phyloP scores from a whole-genome alignment of 1,140 invertebrate genomes.

The Drosophila lini region DNA sequence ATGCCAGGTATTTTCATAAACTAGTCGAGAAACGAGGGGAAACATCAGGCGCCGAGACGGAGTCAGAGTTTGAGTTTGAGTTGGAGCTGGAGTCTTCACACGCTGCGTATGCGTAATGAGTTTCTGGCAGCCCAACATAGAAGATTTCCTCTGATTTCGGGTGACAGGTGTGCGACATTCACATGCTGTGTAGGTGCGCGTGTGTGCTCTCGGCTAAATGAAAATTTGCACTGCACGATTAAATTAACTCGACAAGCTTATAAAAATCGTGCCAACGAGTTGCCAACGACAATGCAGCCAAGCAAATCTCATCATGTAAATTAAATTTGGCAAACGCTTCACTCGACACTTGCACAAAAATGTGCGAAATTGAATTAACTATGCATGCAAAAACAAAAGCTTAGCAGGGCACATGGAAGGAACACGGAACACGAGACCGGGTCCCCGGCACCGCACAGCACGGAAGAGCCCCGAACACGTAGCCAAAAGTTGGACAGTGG shows the following conservation, averaged over 20 bases:
- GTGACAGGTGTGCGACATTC: slow-evolving; percentile 60
- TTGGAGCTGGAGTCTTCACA: slow-evolving; percentile 12
- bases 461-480: slow-evolving; percentile 45
- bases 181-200: slow-evolving; percentile 10
- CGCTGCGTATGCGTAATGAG: slow-evolving; percentile 70
- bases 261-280: slow-evolving; percentile 79
- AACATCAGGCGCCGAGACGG: slow-evolving; percentile 5
- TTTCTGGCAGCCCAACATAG: slow-evolving; percentile 29
- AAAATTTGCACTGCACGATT: slow-evolving; percentile 75
- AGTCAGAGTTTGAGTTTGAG: not conserved
- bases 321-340: slow-evolving; percentile 80
- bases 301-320: slow-evolving; percentile 81
- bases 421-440: slow-evolving; percentile 11
- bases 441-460: slow-evolving; percentile 5
- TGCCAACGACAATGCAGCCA: slow-evolving; percentile 73
- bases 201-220: slow-evolving; percentile 54
- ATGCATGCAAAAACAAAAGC: slow-evolving; percentile 72
- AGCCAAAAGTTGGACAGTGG: slow-evolving; percentile 56
- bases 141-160: slow-evolving; percentile 27
- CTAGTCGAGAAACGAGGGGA: slow-evolving; percentile 34
- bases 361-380: slow-evolving; percentile 82
- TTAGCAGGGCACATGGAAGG: slow-evolving; percentile 21
- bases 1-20: slow-evolving; percentile 54
- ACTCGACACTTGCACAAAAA: slow-evolving; percentile 76
- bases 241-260: slow-evolving; percentile 76